These are phyloP conservation scores for Solea solea DNA, from an alignment of 2,113 vertebrate genomes.

Conservation along the genomic window DNA sequence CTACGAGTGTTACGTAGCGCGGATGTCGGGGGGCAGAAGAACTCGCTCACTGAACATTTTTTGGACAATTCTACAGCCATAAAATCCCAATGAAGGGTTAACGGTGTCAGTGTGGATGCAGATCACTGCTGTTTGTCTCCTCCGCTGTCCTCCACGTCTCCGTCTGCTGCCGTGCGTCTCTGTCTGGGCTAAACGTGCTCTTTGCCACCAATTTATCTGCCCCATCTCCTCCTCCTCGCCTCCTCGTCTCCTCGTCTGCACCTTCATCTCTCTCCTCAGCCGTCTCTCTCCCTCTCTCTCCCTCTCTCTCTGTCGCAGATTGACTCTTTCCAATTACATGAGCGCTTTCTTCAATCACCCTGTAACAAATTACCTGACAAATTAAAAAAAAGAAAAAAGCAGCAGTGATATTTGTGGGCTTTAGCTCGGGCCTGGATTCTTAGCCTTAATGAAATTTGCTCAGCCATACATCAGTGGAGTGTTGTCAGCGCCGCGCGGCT, in stretches of 20 bases:
- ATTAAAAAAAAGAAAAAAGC: slow-evolving; percentile 63
- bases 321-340: slow-evolving; percentile 79
- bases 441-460: slow-evolving; percentile 79
- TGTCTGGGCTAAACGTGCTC: slow-evolving; percentile 38
- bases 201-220: slow-evolving; percentile 46
- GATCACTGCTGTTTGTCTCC: slow-evolving; percentile 19
- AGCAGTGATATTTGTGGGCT: slow-evolving; percentile 70
- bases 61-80: too few species aligned
- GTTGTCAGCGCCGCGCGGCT: slow-evolving; percentile 54
- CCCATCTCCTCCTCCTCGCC: slow-evolving; percentile 12
- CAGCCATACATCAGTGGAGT: slow-evolving; percentile 72
- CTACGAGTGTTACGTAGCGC: too few species aligned
- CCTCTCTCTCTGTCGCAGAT: slow-evolving; percentile 46
- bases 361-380: slow-evolving; percentile 80
- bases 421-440: slow-evolving; percentile 58
- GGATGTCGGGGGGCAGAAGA: too few species aligned
- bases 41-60: too few species aligned
- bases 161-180: slow-evolving; percentile 19
- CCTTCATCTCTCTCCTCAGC: slow-evolving; percentile 42
- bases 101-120: too few species aligned
- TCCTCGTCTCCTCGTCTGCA: slow-evolving; percentile 13
- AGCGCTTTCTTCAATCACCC: slow-evolving; percentile 78
- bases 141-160: slow-evolving; percentile 29
- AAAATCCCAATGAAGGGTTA: too few species aligned
- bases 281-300: slow-evolving; percentile 31